Percentiles rank a stretch among this genome's conserved stretches.
Evolutionary conservation across 1,140 invertebrate genomes (phyloP).

Genomic region (Drosophila serrata): DNA sequence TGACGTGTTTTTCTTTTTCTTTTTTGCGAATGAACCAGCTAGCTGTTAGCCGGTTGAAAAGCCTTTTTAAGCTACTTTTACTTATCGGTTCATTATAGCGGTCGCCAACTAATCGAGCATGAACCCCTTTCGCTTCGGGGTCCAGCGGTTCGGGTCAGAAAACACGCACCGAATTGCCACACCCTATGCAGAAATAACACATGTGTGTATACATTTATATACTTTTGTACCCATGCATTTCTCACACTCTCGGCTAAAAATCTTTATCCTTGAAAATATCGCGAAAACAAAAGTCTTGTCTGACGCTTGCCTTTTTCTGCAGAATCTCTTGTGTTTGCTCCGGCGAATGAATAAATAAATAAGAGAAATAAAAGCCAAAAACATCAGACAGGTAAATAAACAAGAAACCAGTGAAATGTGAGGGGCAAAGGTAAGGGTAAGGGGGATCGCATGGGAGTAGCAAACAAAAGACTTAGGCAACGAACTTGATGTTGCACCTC

Average conservation of each 20-base stretch:
- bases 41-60: constrained; percentile 70
- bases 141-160: constrained; percentile 27
- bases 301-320: constrained; percentile 54
- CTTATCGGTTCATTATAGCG: constrained; percentile 81
- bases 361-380: constrained; percentile 12
- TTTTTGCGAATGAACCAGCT: constrained; percentile 14
- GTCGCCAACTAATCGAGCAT: constrained; percentile 77
- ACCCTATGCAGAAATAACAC: constrained; percentile 10
- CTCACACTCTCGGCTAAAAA: constrained; percentile 46
- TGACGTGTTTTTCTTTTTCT: constrained; percentile 31
- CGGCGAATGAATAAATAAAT: constrained; percentile 31
- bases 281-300: constrained; percentile 65
- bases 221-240: constrained; percentile 31
- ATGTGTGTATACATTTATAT: background rate
- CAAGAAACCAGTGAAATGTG: constrained; percentile 14
- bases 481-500: constrained; percentile 34
- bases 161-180: constrained; percentile 35
- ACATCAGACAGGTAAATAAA: constrained; percentile 30
- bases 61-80: constrained; percentile 77
- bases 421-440: constrained; percentile 1
- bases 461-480: constrained; percentile 60
- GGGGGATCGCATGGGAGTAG: constrained; percentile 38
- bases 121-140: constrained; percentile 56
- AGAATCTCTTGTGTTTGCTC: constrained; percentile 55
- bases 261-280: constrained; percentile 68